Base-by-base conservation (phyloP, 2,797 vertebrate genomes). In the Echiichthys vipera region DNA sequence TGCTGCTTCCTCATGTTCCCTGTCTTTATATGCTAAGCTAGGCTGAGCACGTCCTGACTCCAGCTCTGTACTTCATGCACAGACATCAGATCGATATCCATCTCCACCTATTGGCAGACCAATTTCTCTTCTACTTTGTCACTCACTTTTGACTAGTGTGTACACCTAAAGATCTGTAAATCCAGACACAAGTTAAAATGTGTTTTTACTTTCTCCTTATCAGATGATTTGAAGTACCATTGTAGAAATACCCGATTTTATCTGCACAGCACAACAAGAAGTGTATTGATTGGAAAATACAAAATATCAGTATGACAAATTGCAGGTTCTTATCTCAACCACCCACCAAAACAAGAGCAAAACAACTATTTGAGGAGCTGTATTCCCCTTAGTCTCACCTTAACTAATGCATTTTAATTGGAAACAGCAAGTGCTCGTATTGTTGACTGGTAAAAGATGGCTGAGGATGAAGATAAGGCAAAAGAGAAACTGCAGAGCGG, bases 221-320 rank as follows among this genome's bases (percentile, higher is more conserved):
- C 37, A 39, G 15, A 27, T 46, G 15, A 32, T 29, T 43, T 42
- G 14, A 51, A 57, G 20, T 10, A 20, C 17, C 1, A 18, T 7
- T 59, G 15, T 7, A 50, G 17, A 40, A 24, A 6, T 56, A 4
- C 7, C 27, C 17, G 15, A 25, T 46, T 68, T 47, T 13, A 56
- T 58, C 27, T 56, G 50, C 13, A 30, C 20, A 70, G 32, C 12
- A 46, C 14, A 40, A 68, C 17, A 64, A 36, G 32, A 11, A 43
- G 32, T 47, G 32, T 64, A 58, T 42, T 58, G 40, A 59, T 59
- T 53, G 27, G 4, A 24, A 37, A 49, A 32, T 14, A 22, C 11
- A 18, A 24, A 20, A 37, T 13, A 49, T 30, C 29, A 24, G 5
- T 25, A 3, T 3, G 64, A 39, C 45, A 58, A n/a, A 58, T 54